A percentile compares a stretch with the other conserved stretches of the same genome.
These are phyloP conservation scores for Spilosoma lubricipeda DNA, from an alignment of 2,888 invertebrate genomes.

Conservation along the genomic window DNA sequence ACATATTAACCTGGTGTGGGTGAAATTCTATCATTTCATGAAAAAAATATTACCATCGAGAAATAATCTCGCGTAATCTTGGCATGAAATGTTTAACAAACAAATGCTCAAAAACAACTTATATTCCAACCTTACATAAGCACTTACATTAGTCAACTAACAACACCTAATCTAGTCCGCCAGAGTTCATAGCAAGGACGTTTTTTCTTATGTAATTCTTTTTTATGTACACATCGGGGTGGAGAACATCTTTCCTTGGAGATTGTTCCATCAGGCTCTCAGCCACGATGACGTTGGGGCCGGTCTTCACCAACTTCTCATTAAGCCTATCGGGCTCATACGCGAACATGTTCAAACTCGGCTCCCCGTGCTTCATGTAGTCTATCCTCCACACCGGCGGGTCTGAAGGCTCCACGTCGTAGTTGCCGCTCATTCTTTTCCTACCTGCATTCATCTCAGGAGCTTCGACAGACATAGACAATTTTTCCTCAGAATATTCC, in stretches of 20 bases:
- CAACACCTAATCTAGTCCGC: conserved; percentile 23
- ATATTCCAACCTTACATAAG: conserved; percentile 3
- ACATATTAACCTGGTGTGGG: no score
- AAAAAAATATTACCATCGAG: no score
- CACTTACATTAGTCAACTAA: not conserved
- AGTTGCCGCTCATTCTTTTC: conserved; percentile 48
- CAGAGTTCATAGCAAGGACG: conserved; percentile 54
- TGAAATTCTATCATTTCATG: no score
- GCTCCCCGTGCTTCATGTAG: conserved; percentile 77
- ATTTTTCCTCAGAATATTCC: conserved; percentile 69
- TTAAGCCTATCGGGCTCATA: conserved; percentile 59
- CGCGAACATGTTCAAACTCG: conserved; percentile 64
- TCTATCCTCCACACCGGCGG: conserved; percentile 77
- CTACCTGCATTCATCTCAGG: conserved; percentile 53
- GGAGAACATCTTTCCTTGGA: conserved; percentile 68
- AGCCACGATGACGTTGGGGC: conserved; percentile 61
- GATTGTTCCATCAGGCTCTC: conserved; percentile 58
- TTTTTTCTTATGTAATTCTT: conserved; percentile 67
- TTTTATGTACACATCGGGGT: conserved; percentile 77
- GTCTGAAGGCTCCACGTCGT: conserved; percentile 60
- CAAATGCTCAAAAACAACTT: not conserved
- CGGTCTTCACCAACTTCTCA: conserved; percentile 67
- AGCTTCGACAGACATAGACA: conserved; percentile 73
- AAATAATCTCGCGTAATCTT: no score
- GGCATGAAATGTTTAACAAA: not conserved